A percentile compares a stretch with the other conserved stretches of the same genome.
Conservation (phyloP, 2,888 invertebrate genomes). For the Diadegma fenestrale region DNA sequence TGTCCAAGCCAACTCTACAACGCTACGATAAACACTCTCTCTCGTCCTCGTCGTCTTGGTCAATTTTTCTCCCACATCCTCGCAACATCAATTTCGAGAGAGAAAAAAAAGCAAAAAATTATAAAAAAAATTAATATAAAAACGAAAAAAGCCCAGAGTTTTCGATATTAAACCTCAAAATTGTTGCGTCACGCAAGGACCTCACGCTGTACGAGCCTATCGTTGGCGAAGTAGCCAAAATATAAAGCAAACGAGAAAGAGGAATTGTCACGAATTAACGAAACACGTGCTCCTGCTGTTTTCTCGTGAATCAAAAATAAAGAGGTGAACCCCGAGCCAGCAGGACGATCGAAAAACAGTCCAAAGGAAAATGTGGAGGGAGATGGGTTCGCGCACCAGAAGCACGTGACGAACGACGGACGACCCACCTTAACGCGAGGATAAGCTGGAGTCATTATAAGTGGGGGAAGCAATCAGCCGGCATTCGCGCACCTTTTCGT, state of each 20-base stretch:
- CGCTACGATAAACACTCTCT: constrained; percentile 72
- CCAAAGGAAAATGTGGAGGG: constrained; percentile 42
- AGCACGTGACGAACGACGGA: constrained; percentile 62
- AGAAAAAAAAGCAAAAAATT: neutral
- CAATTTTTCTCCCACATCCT: neutral
- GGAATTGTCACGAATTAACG: neutral
- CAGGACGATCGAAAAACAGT: constrained; percentile 14
- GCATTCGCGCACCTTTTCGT: constrained; percentile 46
- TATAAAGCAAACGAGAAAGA: neutral
- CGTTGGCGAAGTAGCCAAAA: constrained; percentile 3
- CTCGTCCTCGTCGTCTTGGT: constrained; percentile 26
- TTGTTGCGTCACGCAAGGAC: neutral
- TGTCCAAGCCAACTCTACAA: constrained; percentile 82
- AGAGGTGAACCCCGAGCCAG: constrained; percentile 40
- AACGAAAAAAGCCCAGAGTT: neutral
- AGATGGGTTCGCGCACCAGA: constrained; percentile 57
- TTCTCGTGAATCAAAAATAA: constrained; percentile 22
- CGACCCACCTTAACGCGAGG: constrained; percentile 66
- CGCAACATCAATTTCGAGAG: neutral
- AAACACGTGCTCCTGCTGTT: constrained; percentile 1
- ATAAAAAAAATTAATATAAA: neutral
- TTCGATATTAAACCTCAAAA: constrained; percentile 5
- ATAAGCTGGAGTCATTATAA: constrained; percentile 23
- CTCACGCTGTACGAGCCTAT: neutral
- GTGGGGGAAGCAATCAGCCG: constrained; percentile 45